Evolutionary conservation across 2,888 invertebrate species (phyloP).

Genomic region (Ectemnius continuus): DNA sequence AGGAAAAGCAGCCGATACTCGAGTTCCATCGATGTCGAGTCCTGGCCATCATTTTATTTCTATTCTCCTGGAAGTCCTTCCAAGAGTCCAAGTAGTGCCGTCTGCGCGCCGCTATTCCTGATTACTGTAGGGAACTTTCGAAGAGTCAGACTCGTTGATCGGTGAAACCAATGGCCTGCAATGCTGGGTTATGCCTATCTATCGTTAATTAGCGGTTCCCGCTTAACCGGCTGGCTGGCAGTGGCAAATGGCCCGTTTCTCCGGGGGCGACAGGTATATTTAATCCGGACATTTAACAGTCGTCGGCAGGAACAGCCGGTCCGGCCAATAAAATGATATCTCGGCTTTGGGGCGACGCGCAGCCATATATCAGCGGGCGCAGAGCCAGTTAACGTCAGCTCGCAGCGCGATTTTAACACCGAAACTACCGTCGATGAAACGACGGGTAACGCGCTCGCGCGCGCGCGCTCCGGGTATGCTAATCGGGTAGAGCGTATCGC

Average conservation of each 20-base stretch:
- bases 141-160: too few relatives aligned
- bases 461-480: constrained; percentile 53
- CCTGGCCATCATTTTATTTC: too few relatives aligned
- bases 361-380: constrained; percentile 46
- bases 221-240: neutral
- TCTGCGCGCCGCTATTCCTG: too few relatives aligned
- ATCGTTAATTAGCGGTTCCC: constrained; percentile 40
- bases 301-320: constrained; percentile 24
- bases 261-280: constrained; percentile 33
- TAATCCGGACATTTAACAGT: constrained; percentile 31
- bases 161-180: too few relatives aligned
- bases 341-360: constrained; percentile 27
- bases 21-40: constrained; percentile 28
- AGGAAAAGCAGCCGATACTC: constrained; percentile 36
- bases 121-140: too few relatives aligned
- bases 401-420: constrained; percentile 47
- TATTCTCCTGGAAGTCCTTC: too few relatives aligned
- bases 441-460: constrained; percentile 24
- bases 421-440: constrained; percentile 50
- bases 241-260: constrained; percentile 17
- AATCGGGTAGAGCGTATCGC: constrained; percentile 45
- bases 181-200: constrained; percentile 1
- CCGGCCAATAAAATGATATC: constrained; percentile 53
- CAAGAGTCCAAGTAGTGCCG: too few relatives aligned
- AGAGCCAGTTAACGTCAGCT: constrained; percentile 54